These are phyloP conservation scores for Anagyrus pseudococci DNA, from an alignment of 2,888 invertebrate genomes.

Conservation along the genomic window DNA sequence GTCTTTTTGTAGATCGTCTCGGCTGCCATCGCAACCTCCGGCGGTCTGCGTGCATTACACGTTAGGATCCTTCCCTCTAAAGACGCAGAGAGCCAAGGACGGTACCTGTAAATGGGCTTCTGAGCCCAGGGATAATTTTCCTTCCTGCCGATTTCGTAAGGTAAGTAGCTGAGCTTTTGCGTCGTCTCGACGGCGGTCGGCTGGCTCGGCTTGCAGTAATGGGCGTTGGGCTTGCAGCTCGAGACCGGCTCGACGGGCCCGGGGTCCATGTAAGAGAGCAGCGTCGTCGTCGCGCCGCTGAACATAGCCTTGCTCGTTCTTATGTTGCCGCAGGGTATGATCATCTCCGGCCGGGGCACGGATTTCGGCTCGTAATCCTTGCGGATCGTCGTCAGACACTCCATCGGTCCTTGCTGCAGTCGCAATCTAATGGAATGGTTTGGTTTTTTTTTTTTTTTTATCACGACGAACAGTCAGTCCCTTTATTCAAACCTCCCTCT, in stretches of 20 bases:
- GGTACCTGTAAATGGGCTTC: constrained; percentile 50
- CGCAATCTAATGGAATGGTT: constrained; percentile 40
- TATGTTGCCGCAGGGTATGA: constrained; percentile 54
- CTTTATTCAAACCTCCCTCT: neutral
- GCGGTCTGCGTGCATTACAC: constrained; percentile 42
- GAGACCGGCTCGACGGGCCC: constrained; percentile 47
- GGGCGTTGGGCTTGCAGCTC: constrained; percentile 53
- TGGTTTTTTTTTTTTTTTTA: neutral
- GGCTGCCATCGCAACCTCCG: constrained; percentile 49
- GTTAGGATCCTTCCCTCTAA: neutral
- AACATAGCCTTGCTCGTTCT: constrained; percentile 47
- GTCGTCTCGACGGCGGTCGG: constrained; percentile 54
- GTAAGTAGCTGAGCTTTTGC: constrained; percentile 57
- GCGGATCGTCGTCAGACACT: constrained; percentile 52
- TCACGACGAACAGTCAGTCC: too few species aligned
- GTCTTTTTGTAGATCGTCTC: constrained; percentile 58
- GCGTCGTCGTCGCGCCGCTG: constrained; percentile 50
- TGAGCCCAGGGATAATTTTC: constrained; percentile 56
- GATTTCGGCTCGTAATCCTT: constrained; percentile 52
- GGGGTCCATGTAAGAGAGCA: constrained; percentile 51
- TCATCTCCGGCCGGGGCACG: constrained; percentile 46
- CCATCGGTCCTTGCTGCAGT: constrained; percentile 50
- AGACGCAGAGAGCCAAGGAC: neutral
- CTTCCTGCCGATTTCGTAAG: constrained; percentile 48
- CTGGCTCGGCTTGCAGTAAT: constrained; percentile 50